Conservation (phyloP, 2,797 vertebrate species). For the Diglossa cyanea region DNA sequence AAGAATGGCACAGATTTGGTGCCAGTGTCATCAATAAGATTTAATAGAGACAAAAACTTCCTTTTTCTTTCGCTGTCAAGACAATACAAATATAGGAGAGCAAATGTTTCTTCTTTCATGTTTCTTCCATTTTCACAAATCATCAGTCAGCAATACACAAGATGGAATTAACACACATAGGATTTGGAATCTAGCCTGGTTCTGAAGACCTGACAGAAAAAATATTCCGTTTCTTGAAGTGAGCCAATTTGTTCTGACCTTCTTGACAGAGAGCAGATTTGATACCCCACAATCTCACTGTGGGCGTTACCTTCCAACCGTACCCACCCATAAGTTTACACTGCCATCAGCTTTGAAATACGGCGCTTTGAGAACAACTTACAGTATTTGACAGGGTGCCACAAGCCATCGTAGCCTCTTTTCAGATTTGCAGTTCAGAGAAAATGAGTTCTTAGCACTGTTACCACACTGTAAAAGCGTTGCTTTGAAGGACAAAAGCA, state of each 20-base stretch:
- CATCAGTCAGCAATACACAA: background rate
- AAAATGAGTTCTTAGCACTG: background rate
- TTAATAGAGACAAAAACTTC: background rate
- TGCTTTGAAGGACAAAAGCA: background rate
- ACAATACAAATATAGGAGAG: background rate
- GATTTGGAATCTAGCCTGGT: background rate
- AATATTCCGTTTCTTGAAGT: background rate
- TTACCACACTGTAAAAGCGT: background rate
- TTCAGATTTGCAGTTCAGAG: constrained; percentile 18
- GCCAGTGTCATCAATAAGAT: background rate
- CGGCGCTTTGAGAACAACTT: background rate
- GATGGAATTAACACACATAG: background rate
- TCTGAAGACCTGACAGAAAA: background rate
- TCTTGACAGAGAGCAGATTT: background rate
- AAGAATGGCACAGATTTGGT: background rate
- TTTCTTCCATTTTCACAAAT: background rate
- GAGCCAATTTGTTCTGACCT: constrained; percentile 1
- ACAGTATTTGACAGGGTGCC: constrained; percentile 24
- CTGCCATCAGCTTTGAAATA: background rate
- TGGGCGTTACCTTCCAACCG: background rate
- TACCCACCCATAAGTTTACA: background rate
- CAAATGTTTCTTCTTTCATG: background rate
- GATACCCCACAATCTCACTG: background rate
- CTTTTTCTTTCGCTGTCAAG: background rate
- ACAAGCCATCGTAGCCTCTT: background rate